Evolutionary conservation across 2,113 vertebrate species (phyloP).

Genomic region (Pantherophis guttatus): DNA sequence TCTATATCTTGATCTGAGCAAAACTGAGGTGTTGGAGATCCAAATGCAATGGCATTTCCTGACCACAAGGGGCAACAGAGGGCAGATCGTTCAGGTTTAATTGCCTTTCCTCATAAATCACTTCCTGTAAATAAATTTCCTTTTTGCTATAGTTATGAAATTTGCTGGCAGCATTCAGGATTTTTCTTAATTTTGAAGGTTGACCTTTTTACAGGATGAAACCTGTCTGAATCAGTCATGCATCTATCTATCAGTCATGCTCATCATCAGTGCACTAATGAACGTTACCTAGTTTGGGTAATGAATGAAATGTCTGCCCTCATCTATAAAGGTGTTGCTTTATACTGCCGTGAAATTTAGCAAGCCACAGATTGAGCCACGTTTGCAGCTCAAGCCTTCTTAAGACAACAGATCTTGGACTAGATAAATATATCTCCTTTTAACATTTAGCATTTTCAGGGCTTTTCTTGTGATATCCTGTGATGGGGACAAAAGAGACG

Average conservation of each 20-base stretch:
- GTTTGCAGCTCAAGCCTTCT: neutral
- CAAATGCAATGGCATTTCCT: neutral
- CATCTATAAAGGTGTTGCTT: neutral
- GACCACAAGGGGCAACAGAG: neutral
- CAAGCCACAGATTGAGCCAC: neutral
- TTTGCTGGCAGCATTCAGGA: neutral
- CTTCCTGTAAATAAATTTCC: neutral
- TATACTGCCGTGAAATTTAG: neutral
- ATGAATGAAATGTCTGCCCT: too few species aligned
- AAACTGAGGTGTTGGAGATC: neutral
- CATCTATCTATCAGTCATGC: neutral
- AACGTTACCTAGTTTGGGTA: too few species aligned
- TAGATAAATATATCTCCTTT: neutral
- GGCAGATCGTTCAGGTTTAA: neutral
- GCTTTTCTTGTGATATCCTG: neutral
- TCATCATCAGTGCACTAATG: too few species aligned
- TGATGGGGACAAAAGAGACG: neutral
- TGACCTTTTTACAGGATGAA: neutral
- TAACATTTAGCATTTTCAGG: neutral
- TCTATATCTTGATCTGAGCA: neutral
- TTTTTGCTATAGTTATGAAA: neutral
- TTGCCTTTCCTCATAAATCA: neutral
- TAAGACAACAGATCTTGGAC: neutral
- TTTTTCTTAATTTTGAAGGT: neutral
- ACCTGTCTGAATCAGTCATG: neutral